Evolutionary conservation across 2,113 vertebrate species (phyloP), one percentile per base, ranked within the genome.

Genomic region (Odontesthes bonariensis): DNA sequence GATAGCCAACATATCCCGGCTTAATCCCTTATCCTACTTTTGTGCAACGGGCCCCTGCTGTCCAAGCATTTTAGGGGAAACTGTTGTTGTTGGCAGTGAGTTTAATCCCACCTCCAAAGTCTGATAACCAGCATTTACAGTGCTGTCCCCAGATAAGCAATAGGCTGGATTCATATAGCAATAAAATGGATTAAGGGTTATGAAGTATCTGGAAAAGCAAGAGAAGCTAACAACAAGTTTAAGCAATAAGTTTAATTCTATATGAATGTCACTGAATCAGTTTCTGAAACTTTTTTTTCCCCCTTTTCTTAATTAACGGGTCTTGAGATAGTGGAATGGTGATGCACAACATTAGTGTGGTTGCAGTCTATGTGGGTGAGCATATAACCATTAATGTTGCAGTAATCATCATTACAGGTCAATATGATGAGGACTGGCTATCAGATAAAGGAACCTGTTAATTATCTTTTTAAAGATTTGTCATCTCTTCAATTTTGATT

Each of bases 141-240:
- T 74, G 69, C 70, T 70, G 44, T 33, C 3, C 9, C n/a, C 54
- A 60, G 64, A 88, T 77, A 78, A 81, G 57, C 38, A 9, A 64
- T 1, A 2, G 11, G 52, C 22, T 57, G 14, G 51, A 13, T 70
- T 71, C 31, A 27, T 11, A 32, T 3, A 10, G 49, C 23, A 71
- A 59, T 56, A 68, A 81, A 75, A 69, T 73, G 23, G 61, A 85
- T 83, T 77, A 14, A 32, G 9, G 57, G 63, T 57, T 33, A 65
- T 63, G 13, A 80, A 69, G 79, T 63, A 63, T 57, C 4, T 32
- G 27, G 44, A 32, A 81, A 60, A 44, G 16, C 55, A 65, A 62
- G 40, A 38, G 12, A n/a, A 56, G 6, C 22, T 17, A 60, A 60
- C 65, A 61, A 17, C 0, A 17, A 22, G 6, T 65, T 57, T 56